Conservation (phyloP, 2,888 invertebrate genomes). For the Cataglyphis albicans region DNA sequence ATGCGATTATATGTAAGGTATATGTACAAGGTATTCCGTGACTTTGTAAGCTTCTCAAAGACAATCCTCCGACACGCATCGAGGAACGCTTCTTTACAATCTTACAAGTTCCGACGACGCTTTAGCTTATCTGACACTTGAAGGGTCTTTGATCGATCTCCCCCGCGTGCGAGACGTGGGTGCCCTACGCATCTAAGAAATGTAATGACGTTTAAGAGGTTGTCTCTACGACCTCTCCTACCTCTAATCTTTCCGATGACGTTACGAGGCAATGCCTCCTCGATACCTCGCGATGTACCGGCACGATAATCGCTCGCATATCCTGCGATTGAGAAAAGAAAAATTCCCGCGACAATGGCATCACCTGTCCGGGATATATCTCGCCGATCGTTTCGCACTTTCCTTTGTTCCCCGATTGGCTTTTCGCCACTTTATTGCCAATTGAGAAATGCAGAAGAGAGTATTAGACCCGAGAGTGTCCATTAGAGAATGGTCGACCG, state of each 20-base stretch:
- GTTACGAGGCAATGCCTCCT: constrained; percentile 56
- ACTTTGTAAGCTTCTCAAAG: constrained; percentile 39
- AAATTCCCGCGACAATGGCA: constrained; percentile 55
- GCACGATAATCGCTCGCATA: constrained; percentile 47
- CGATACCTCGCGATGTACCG: constrained; percentile 22
- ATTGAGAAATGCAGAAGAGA: constrained; percentile 52
- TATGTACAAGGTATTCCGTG: neutral
- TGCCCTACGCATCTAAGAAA: constrained; percentile 48
- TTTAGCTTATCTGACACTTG: constrained; percentile 50
- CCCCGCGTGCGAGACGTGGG: constrained; percentile 42
- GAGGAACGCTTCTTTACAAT: constrained; percentile 35
- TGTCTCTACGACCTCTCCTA: constrained; percentile 48
- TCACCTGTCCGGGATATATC: constrained; percentile 39
- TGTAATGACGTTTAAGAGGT: constrained; percentile 66
- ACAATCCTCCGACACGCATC: constrained; percentile 29
- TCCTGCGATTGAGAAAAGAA: constrained; percentile 31
- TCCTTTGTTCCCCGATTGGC: constrained; percentile 60
- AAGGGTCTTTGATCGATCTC: constrained; percentile 57
- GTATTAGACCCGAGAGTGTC: constrained; percentile 6
- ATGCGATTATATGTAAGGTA: neutral
- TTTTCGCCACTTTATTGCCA: constrained; percentile 48
- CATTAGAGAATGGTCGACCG: constrained; percentile 39
- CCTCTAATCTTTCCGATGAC: constrained; percentile 56
- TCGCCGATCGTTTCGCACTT: constrained; percentile 15
- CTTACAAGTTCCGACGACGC: constrained; percentile 47